Evolutionary conservation across 2,888 invertebrate species (phyloP).

Genomic region (Scrobipalpa atriplicella): DNA sequence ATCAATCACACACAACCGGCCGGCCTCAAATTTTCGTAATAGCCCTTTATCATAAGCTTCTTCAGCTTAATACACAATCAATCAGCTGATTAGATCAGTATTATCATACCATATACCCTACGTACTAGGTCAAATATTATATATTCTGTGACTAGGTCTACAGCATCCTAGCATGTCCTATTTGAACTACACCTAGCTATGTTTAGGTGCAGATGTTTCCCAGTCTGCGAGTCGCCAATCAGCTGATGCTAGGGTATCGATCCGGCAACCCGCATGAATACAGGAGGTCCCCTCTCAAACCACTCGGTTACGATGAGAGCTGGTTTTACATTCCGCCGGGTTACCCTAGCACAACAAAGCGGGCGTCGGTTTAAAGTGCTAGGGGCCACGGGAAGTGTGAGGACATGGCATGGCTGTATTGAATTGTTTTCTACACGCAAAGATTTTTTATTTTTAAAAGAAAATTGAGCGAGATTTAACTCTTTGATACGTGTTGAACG

Average conservation of each 20-base stretch:
- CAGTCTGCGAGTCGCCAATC: slow-evolving; percentile 41
- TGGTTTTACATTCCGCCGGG: slow-evolving; percentile 27
- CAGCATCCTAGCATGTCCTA: neutral
- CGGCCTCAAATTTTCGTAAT: too few relatives aligned
- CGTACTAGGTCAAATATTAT: too few relatives aligned
- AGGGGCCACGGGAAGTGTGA: slow-evolving; percentile 8
- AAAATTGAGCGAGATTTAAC: too few relatives aligned
- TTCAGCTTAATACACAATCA: too few relatives aligned
- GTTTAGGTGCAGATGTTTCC: slow-evolving; percentile 12
- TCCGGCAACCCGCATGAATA: slow-evolving; percentile 42
- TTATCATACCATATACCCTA: neutral
- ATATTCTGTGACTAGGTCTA: too few relatives aligned
- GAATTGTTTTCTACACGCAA: neutral
- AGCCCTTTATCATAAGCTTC: too few relatives aligned
- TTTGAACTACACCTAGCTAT: neutral
- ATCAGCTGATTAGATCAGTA: neutral
- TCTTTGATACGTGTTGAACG: too few relatives aligned
- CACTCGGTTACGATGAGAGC: neutral
- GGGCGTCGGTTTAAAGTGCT: slow-evolving; percentile 14
- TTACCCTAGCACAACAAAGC: slow-evolving; percentile 33
- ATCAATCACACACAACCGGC: too few relatives aligned
- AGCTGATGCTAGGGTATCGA: slow-evolving; percentile 55
- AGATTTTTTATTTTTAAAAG: neutral
- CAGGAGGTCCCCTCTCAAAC: slow-evolving; percentile 27
- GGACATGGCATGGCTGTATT: neutral